phyloP scores from a whole-genome alignment of 2,113 vertebrate species.

The Lampris incognitus region DNA sequence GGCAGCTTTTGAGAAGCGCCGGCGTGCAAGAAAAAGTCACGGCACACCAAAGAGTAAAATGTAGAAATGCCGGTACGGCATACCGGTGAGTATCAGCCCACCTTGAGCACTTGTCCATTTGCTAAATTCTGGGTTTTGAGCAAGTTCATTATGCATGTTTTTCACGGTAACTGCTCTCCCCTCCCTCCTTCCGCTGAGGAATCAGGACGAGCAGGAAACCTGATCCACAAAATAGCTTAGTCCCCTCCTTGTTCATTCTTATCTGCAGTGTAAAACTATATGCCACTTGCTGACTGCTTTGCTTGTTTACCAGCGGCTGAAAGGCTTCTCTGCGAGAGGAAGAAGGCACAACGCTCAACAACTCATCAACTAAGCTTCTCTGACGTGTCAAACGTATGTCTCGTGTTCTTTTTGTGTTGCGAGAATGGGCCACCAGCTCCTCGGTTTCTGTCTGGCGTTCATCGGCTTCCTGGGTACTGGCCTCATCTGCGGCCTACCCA shows the following conservation, averaged over 20 bases:
- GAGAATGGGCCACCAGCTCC: constrained; percentile 84
- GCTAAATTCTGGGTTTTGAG: not conserved
- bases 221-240: constrained; percentile 49
- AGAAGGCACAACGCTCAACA: constrained; percentile 23
- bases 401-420: not conserved
- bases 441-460: constrained; percentile 83
- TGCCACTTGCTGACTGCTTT: not conserved
- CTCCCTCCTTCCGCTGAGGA: constrained; percentile 40
- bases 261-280: constrained; percentile 31
- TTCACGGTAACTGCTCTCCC: constrained; percentile 11
- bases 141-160: not conserved
- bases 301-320: not conserved
- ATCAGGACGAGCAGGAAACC: constrained; percentile 78
- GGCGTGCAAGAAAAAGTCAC: too few relatives aligned
- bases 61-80: too few relatives aligned
- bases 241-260: constrained; percentile 67
- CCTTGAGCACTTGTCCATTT: too few relatives aligned
- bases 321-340: not conserved
- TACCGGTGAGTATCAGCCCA: too few relatives aligned
- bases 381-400: not conserved
- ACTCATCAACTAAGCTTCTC: not conserved
- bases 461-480: constrained; percentile 89
- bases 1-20: too few relatives aligned
- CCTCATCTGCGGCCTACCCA: constrained; percentile 88
- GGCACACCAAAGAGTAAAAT: too few relatives aligned